A percentile compares a stretch with the other conserved stretches of the same genome.
Evolutionary conservation across 1,140 invertebrate genomes (phyloP).

Genomic region (Archegozetes longisetosus): DNA sequence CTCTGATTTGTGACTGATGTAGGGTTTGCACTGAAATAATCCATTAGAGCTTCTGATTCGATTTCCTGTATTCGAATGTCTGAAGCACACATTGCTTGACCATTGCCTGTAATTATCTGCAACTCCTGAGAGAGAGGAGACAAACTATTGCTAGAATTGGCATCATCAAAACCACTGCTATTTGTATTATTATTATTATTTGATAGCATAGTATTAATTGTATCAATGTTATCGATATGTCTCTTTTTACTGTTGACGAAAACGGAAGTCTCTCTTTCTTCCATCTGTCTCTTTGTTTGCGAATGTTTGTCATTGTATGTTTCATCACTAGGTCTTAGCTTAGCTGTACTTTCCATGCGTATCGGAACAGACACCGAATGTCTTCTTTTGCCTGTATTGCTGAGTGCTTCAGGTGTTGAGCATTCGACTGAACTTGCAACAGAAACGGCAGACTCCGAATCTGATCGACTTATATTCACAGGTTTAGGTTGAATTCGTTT

Average conservation of each 20-base stretch:
- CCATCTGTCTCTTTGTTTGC: conserved; percentile 2
- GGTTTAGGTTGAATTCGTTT: conserved; percentile 36
- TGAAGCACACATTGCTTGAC: not conserved
- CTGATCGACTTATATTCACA: conserved; percentile 8
- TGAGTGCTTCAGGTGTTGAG: not conserved
- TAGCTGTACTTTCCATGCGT: not conserved
- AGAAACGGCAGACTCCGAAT: not conserved
- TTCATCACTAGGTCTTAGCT: not conserved
- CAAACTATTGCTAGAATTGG: conserved; percentile 3
- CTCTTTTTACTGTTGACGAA: not conserved
- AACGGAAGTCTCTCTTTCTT: not conserved
- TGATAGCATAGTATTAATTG: not conserved
- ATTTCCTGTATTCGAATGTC: conserved; percentile 39
- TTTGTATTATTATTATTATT: not conserved
- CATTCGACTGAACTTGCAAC: not conserved
- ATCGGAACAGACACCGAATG: conserved; percentile 1
- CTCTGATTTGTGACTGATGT: not conserved
- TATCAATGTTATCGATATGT: not conserved
- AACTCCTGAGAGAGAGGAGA: not conserved
- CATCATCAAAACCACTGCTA: conserved; percentile 3
- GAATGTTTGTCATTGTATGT: not conserved
- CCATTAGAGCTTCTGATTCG: conserved; percentile 55
- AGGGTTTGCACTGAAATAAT: conserved; percentile 45
- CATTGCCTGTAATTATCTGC: not conserved
- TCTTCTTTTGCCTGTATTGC: not conserved